phyloP scores from a whole-genome alignment of 2,797 vertebrate species.

The Coilia nasus region DNA sequence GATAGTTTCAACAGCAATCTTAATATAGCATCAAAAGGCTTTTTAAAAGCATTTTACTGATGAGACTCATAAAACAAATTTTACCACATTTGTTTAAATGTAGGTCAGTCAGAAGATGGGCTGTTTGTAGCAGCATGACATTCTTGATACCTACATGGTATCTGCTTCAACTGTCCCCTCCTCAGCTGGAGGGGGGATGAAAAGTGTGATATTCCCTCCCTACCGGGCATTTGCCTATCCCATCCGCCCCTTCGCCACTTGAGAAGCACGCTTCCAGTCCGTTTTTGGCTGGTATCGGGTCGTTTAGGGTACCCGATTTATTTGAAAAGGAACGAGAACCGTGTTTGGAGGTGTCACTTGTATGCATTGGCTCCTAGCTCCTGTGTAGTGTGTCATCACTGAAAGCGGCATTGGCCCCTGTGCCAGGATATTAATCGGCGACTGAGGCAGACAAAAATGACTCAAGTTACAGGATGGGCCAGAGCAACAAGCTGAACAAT shows the following conservation, averaged over 20 bases:
- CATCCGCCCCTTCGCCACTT: conserved; percentile 57
- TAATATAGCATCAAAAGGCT: neutral
- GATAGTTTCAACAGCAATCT: neutral
- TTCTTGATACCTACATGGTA: conserved; percentile 57
- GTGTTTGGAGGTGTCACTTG: conserved; percentile 66
- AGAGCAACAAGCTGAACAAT: conserved; percentile 67
- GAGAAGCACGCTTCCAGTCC: conserved; percentile 60
- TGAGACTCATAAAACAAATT: neutral
- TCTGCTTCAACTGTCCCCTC: conserved; percentile 58
- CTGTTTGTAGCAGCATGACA: conserved; percentile 48
- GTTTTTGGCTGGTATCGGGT: conserved; percentile 40
- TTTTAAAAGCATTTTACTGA: neutral
- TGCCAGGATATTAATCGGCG: conserved; percentile 65
- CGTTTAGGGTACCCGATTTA: conserved; percentile 56
- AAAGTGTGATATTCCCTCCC: conserved; percentile 44
- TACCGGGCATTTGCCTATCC: conserved; percentile 46
- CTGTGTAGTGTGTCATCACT: conserved; percentile 72
- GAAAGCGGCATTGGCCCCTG: conserved; percentile 63
- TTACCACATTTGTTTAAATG: conserved; percentile 60
- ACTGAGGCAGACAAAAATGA: conserved; percentile 70
- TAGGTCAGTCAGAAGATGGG: conserved; percentile 55
- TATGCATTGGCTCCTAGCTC: conserved; percentile 38
- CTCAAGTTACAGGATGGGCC: conserved; percentile 72
- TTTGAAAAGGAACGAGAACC: conserved; percentile 69
- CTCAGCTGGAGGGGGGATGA: conserved; percentile 58